Conservation (phyloP, 2,113 vertebrate species). For the Platycercus adscitus region DNA sequence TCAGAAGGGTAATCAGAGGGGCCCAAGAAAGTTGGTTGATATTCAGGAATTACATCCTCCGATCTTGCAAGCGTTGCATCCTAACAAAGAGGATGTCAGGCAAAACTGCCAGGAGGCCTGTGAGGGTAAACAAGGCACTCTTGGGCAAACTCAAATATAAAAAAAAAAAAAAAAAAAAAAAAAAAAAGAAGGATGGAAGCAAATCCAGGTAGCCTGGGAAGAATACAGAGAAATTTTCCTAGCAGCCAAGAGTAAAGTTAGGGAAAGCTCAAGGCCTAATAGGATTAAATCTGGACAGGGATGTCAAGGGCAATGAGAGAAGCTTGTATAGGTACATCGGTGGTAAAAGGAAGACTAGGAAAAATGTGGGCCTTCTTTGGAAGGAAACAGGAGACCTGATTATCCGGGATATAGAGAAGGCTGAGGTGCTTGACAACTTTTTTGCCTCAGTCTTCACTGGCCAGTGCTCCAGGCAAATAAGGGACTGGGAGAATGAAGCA, state of each 20-base stretch:
- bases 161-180: background rate
- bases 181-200: background rate
- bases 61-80: background rate
- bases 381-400: background rate
- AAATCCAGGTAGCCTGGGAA: background rate
- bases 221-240: background rate
- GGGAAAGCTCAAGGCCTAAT: background rate
- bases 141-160: background rate
- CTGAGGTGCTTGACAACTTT: background rate
- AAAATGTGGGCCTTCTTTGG: background rate
- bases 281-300: background rate
- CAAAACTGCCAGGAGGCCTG: background rate
- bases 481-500: background rate
- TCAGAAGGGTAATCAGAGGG: background rate
- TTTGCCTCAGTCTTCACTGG: background rate
- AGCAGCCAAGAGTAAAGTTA: background rate
- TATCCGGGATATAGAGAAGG: background rate
- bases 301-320: background rate
- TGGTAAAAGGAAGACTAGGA: background rate
- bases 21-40: background rate
- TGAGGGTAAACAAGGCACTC: background rate
- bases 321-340: background rate
- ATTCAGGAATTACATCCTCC: background rate
- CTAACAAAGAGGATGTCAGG: background rate
- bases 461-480: background rate